phyloP scores from a whole-genome alignment of 2,888 invertebrate species.

The Oligia strigilis region DNA sequence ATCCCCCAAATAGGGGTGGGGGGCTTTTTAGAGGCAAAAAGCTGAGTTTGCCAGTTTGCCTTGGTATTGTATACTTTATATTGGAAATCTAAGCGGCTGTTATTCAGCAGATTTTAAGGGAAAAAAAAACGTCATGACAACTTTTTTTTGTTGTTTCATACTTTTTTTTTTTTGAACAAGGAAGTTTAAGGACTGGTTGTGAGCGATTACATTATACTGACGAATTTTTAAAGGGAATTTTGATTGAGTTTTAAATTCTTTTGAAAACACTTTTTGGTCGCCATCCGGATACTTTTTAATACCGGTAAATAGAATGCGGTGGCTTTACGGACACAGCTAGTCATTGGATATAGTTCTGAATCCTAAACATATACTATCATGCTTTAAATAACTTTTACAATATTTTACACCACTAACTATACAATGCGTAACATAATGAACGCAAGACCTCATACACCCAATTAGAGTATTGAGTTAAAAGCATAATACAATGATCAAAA shows the following conservation, averaged over 20 bases:
- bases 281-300: background rate
- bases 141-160: conserved; percentile 38
- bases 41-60: conserved; percentile 67
- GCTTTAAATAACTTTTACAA: no score
- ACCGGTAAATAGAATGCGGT: background rate
- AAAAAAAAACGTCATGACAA: conserved; percentile 46
- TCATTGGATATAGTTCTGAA: background rate
- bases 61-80: conserved; percentile 65
- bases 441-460: no score
- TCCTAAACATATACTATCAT: background rate
- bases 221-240: background rate
- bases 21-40: conserved; percentile 73
- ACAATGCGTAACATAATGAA: no score
- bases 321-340: background rate
- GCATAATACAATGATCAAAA: no score
- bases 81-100: conserved; percentile 58
- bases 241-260: background rate
- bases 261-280: background rate
- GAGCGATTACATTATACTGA: conserved; percentile 7
- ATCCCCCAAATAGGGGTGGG: conserved; percentile 79
- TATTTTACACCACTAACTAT: no score
- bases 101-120: conserved; percentile 64
- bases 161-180: background rate
- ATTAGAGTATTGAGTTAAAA: no score
- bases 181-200: conserved; percentile 7